Evolutionary conservation across 2,888 invertebrate genomes (phyloP).

Genomic region (Xanthia togata): DNA sequence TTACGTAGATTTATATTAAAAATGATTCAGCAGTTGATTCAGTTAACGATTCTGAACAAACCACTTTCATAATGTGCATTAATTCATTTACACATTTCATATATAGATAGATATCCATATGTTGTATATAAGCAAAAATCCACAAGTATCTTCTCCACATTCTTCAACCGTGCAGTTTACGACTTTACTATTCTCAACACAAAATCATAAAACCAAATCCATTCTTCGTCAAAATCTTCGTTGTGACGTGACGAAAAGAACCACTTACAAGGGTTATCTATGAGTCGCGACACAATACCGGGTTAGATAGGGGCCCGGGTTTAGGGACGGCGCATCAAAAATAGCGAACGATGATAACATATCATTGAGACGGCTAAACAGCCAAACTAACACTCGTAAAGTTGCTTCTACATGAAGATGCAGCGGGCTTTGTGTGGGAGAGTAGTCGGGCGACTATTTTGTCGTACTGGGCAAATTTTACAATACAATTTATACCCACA

Average conservation of each 20-base stretch:
- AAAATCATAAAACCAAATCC: slow-evolving; percentile 61
- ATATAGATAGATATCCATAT: neutral
- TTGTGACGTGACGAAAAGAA: slow-evolving; percentile 65
- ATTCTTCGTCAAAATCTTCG: slow-evolving; percentile 51
- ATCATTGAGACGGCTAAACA: slow-evolving; percentile 81
- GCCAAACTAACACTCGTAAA: slow-evolving; percentile 85
- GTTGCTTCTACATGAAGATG: slow-evolving; percentile 78
- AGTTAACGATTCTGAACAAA: no score
- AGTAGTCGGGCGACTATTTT: slow-evolving; percentile 70
- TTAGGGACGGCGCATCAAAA: slow-evolving; percentile 73
- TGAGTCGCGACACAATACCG: slow-evolving; percentile 67
- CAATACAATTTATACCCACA: no score
- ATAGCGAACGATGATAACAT: slow-evolving; percentile 80
- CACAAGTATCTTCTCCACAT: slow-evolving; percentile 11
- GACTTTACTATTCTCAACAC: slow-evolving; percentile 51
- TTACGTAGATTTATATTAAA: no score
- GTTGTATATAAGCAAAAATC: slow-evolving; percentile 21
- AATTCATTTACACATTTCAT: no score
- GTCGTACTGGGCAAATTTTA: neutral
- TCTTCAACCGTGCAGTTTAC: slow-evolving; percentile 39
- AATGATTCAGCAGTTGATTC: no score
- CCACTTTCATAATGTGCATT: no score
- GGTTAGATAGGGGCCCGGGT: slow-evolving; percentile 72
- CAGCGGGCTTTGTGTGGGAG: slow-evolving; percentile 63
- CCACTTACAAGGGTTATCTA: slow-evolving; percentile 68